Percentiles rank a stretch among this genome's conserved stretches.
Evolutionary conservation across 2,888 invertebrate genomes (phyloP).

Genomic region (Cybosia mesomella): DNA sequence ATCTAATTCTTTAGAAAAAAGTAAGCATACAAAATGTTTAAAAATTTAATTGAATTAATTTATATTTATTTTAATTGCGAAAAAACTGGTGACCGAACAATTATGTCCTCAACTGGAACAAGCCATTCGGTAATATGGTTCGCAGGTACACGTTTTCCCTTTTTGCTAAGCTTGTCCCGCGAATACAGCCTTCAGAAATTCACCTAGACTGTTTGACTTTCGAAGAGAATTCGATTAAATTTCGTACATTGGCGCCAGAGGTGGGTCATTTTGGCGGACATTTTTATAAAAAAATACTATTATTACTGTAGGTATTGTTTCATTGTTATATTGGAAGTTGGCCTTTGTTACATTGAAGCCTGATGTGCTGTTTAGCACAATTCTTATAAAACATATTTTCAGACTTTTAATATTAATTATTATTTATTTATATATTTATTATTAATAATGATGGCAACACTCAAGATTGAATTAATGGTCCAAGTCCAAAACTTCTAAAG

Average conservation of each 20-base stretch:
- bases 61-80: neutral
- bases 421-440: too few relatives aligned
- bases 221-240: slow-evolving; percentile 13
- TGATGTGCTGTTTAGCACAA: neutral
- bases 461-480: too few relatives aligned
- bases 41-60: too few relatives aligned
- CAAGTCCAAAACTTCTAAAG: too few relatives aligned
- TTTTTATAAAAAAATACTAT: neutral
- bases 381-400: neutral
- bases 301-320: neutral
- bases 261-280: neutral
- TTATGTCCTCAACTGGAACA: slow-evolving; percentile 27
- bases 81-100: neutral
- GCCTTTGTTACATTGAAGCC: neutral
- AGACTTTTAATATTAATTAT: too few relatives aligned
- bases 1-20: too few relatives aligned
- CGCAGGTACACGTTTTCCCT: slow-evolving; percentile 70
- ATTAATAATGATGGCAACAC: too few relatives aligned
- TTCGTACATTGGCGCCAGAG: neutral
- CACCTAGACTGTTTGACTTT: slow-evolving; percentile 30
- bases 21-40: too few relatives aligned
- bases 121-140: slow-evolving; percentile 61
- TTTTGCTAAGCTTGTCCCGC: slow-evolving; percentile 60
- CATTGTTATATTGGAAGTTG: neutral
- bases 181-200: slow-evolving; percentile 18